Conservation (phyloP, 2,113 vertebrate species). For the Notiomystis cincta region DNA sequence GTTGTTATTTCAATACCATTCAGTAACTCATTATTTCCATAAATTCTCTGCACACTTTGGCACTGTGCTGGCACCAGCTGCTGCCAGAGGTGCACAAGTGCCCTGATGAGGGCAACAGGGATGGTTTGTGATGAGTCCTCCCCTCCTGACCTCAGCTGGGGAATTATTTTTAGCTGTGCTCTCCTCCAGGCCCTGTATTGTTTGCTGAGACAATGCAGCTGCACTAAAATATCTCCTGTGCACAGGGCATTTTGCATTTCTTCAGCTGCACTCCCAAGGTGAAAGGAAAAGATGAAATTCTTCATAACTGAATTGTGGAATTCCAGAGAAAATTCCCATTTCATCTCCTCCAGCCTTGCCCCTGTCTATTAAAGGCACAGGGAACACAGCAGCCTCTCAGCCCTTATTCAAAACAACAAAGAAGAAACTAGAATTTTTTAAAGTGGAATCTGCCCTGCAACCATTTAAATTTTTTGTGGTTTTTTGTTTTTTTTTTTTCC, state of each 20-base stretch:
- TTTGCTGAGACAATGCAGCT: neutral
- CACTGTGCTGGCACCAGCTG: neutral
- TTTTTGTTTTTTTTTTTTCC: neutral
- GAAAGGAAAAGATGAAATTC: neutral
- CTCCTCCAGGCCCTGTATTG: neutral
- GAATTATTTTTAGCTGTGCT: neutral
- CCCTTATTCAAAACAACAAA: neutral
- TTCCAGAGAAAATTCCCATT: neutral
- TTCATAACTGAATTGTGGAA: neutral
- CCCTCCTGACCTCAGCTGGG: neutral
- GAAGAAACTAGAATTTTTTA: neutral
- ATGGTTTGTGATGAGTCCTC: neutral
- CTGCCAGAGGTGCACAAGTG: neutral
- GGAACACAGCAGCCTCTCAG: neutral
- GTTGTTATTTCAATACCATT: neutral
- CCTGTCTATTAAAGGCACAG: neutral
- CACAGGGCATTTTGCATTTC: neutral
- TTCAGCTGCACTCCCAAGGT: neutral
- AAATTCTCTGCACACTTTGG: neutral
- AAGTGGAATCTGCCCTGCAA: neutral
- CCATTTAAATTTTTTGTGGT: neutral
- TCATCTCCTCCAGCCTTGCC: neutral
- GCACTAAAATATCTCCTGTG: neutral
- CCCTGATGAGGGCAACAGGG: neutral
- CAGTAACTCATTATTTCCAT: neutral